phyloP scores from a whole-genome alignment of 2,113 vertebrate species.

The Gavialis gangeticus region DNA sequence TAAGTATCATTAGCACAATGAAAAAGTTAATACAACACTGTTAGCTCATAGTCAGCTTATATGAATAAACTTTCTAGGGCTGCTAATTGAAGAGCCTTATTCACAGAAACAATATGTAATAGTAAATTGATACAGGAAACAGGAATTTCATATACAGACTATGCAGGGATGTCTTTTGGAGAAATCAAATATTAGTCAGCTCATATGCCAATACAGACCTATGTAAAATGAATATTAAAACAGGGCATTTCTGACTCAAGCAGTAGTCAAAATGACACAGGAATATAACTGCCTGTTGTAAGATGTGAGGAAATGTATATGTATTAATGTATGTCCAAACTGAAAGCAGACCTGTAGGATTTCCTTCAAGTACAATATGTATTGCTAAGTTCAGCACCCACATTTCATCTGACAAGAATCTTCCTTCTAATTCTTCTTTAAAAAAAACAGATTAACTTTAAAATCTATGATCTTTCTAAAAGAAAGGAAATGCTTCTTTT shows the following conservation, averaged over 20 bases:
- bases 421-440: not conserved
- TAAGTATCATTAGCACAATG: not conserved
- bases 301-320: not conserved
- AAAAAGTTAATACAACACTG: not conserved
- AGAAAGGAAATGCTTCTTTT: too few species aligned
- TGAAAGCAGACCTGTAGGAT: not conserved
- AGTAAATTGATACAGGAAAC: not conserved
- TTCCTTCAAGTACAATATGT: not conserved
- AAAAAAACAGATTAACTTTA: not conserved
- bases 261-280: not conserved
- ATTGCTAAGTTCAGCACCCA: not conserved
- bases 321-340: not conserved
- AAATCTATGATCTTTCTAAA: not conserved
- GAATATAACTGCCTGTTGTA: not conserved
- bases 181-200: not conserved
- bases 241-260: not conserved
- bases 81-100: not conserved
- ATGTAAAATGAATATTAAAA: not conserved
- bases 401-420: not conserved
- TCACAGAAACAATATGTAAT: not conserved
- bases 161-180: not conserved
- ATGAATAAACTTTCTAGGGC: not conserved
- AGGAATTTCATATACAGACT: not conserved
- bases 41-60: not conserved
- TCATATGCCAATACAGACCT: not conserved